Conservation (phyloP, 2,797 vertebrate species). For the Notoglanidium macrostoma region DNA sequence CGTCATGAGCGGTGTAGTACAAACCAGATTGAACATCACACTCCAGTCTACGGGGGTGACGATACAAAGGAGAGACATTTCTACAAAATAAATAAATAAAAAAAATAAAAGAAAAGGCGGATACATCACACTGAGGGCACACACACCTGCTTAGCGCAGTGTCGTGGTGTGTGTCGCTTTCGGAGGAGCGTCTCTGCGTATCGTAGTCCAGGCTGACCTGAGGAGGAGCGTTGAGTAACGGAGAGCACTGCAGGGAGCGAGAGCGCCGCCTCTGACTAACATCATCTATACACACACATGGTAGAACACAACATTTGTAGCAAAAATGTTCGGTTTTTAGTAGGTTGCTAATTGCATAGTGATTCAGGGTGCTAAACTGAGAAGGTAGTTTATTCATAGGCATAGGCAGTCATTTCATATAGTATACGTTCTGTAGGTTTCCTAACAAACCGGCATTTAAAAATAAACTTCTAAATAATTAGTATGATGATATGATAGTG, state of each 20-base stretch:
- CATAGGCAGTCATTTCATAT: too few species aligned
- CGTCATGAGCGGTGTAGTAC: constrained; percentile 76
- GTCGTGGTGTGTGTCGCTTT: constrained; percentile 66
- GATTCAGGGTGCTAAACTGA: not conserved
- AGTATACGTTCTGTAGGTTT: not conserved
- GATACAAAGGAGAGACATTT: not conserved
- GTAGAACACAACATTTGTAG: not conserved
- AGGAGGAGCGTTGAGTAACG: constrained; percentile 84
- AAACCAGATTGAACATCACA: constrained; percentile 69
- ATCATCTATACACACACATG: constrained; percentile 61
- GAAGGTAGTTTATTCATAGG: not conserved
- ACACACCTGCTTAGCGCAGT: constrained; percentile 71
- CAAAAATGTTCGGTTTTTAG: not conserved
- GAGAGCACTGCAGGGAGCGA: constrained; percentile 85
- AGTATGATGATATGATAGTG: too few species aligned
- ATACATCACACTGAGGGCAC: not conserved
- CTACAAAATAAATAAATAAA: too few species aligned
- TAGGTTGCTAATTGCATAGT: not conserved
- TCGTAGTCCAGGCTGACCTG: constrained; percentile 76
- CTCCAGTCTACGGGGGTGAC: constrained; percentile 69
- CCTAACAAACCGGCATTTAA: not conserved
- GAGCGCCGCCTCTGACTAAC: constrained; percentile 82
- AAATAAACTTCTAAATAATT: not conserved
- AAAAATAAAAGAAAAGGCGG: not conserved
- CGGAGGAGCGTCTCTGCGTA: constrained; percentile 63